Percentiles rank a stretch among this genome's conserved stretches.
Conservation (phyloP, 2,797 vertebrate species). For the Mionectes olivaceus region DNA sequence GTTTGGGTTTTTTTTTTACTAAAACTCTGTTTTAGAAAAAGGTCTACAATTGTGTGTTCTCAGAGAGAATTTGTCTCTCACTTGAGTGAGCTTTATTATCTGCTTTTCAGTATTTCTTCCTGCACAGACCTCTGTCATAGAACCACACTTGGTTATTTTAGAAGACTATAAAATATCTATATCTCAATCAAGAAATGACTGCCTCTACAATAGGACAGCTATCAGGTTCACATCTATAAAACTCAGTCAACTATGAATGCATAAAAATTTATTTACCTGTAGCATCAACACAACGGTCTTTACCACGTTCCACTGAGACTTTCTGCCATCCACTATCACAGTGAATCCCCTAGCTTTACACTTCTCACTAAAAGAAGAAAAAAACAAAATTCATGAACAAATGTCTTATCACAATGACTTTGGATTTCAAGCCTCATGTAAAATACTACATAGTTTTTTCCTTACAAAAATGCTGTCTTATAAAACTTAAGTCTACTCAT, state of each 20-base stretch:
- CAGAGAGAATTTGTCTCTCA: neutral
- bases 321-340: constrained; percentile 96
- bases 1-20: neutral
- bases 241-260: neutral
- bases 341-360: constrained; percentile 98
- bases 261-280: constrained; percentile 85
- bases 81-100: neutral
- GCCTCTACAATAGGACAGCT: neutral
- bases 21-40: neutral
- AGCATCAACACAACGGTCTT: constrained; percentile 98
- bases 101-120: neutral
- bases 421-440: neutral
- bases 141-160: neutral
- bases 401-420: neutral
- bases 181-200: neutral
- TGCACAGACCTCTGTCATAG: neutral
- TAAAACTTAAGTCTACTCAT: neutral
- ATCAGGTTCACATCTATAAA: neutral
- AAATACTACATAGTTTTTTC: neutral
- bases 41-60: neutral
- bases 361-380: constrained; percentile 87
- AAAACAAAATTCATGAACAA: constrained; percentile 7
- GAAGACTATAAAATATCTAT: neutral
- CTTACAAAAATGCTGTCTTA: neutral
- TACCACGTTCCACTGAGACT: constrained; percentile 97